A percentile compares a stretch with the other conserved stretches of the same genome.
Evolutionary conservation across 2,113 vertebrate genomes (phyloP).

Genomic region (Halichoerus grypus): DNA sequence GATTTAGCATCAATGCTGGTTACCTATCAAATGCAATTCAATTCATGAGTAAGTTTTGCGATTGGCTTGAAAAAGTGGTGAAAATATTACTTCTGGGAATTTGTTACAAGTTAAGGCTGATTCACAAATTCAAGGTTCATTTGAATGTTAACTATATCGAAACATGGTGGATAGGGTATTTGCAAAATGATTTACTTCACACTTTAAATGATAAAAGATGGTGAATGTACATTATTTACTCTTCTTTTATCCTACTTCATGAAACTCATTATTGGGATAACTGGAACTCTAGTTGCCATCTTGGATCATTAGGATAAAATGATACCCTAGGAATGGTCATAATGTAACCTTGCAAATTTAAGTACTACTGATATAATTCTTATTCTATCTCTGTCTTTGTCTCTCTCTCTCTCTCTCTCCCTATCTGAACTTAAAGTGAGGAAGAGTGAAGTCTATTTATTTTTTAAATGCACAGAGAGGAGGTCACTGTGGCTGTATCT

Average conservation of each 20-base stretch:
- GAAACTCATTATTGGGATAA: background rate
- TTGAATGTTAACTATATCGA: background rate
- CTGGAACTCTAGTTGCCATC: background rate
- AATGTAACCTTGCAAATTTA: background rate
- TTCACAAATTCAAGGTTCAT: background rate
- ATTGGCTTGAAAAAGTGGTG: background rate
- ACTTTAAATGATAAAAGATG: background rate
- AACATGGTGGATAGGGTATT: background rate
- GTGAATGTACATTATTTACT: background rate
- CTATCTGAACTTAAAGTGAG: background rate
- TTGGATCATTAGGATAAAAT: background rate
- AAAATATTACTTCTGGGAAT: background rate
- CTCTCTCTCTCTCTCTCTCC: background rate
- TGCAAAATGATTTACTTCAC: background rate
- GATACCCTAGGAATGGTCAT: background rate
- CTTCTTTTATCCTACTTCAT: background rate
- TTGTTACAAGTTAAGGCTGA: background rate
- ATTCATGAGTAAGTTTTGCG: background rate
- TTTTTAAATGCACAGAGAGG: background rate
- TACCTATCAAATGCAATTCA: background rate
- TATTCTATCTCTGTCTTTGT: background rate
- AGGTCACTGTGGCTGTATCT: conserved; percentile 6
- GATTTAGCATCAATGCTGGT: background rate
- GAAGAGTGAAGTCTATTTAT: background rate
- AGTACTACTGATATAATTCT: background rate